These are phyloP conservation scores for Madoqua kirkii DNA, from an alignment of 2,113 vertebrate species.

Conservation along the genomic window DNA sequence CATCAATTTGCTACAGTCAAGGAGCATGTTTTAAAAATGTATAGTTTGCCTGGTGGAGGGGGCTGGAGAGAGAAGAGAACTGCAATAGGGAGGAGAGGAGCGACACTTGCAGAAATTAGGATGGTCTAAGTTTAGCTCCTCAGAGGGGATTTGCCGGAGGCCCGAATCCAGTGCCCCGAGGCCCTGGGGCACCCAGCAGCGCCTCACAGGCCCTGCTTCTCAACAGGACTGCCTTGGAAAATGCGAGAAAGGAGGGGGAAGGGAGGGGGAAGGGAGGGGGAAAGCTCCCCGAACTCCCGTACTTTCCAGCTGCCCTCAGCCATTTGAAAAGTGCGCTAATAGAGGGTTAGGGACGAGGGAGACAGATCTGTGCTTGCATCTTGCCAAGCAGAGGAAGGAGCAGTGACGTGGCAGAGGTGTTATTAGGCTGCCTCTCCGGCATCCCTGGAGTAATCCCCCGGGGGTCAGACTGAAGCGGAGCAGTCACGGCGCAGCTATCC, in stretches of 20 bases:
- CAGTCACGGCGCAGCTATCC: background rate
- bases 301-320: background rate
- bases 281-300: background rate
- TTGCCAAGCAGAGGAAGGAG: background rate
- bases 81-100: background rate
- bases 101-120: rapidly evolving
- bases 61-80: background rate
- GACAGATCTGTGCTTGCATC: background rate
- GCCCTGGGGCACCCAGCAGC: background rate
- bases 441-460: background rate
- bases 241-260: background rate
- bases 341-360: background rate
- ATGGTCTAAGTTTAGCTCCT: slow-evolving; percentile 11
- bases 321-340: background rate
- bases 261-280: rapidly evolving
- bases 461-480: background rate
- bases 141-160: background rate
- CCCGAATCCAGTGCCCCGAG: background rate
- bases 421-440: background rate
- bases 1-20: background rate
- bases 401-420: background rate
- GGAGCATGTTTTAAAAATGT: background rate
- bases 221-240: background rate
- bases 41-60: background rate
- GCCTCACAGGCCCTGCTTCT: background rate